A percentile compares a stretch with the other conserved stretches of the same genome.
These are phyloP conservation scores for Falco punctatus DNA, from an alignment of 2,113 vertebrate species.

Conservation along the genomic window DNA sequence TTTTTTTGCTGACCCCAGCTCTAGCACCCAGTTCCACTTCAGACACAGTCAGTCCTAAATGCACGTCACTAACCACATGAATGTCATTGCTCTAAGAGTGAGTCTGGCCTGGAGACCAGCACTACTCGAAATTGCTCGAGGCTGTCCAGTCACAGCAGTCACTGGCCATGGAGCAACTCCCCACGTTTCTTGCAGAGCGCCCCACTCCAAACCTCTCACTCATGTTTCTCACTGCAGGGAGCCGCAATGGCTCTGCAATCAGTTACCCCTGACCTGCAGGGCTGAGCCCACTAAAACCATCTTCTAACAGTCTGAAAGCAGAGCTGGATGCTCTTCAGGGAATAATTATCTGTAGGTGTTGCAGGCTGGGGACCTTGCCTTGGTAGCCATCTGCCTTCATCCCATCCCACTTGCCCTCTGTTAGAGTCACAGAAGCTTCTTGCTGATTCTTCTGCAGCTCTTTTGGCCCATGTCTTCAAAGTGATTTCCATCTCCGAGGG, in stretches of 20 bases:
- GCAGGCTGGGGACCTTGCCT: background rate
- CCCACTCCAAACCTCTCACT: background rate
- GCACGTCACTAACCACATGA: background rate
- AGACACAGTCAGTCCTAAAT: no score
- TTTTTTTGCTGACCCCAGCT: background rate
- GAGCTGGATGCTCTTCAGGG: background rate
- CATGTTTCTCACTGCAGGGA: rapidly evolving
- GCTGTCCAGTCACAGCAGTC: background rate
- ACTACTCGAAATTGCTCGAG: background rate
- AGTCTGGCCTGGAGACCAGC: background rate
- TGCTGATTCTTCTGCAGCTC: background rate
- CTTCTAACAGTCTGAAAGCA: background rate
- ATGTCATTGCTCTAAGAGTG: background rate
- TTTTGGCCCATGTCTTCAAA: background rate
- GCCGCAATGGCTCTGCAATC: background rate
- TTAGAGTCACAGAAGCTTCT: background rate
- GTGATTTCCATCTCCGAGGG: background rate
- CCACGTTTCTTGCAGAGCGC: rapidly evolving
- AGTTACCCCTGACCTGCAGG: background rate
- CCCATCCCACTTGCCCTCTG: background rate
- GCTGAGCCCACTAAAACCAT: background rate
- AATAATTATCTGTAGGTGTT: background rate
- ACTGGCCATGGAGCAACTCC: background rate
- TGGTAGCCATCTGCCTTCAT: background rate
- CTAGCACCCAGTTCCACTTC: no score